phyloP scores from a whole-genome alignment of 2,888 invertebrate species.

The Cylloceria caligata region DNA sequence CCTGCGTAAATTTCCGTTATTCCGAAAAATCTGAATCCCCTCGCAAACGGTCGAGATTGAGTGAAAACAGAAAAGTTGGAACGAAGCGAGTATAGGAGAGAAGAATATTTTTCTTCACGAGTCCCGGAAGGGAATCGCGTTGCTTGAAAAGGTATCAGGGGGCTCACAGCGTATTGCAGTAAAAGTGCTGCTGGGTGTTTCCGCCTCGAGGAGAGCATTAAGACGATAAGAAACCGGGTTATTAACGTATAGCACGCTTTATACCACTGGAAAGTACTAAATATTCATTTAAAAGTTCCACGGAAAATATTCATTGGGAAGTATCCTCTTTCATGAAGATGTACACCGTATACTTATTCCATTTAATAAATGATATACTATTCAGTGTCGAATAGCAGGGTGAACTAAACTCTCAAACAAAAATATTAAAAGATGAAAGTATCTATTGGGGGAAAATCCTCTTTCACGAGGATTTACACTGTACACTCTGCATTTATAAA shows the following conservation, averaged over 20 bases:
- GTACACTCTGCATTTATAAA: no score
- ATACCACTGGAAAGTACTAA: slow-evolving; percentile 22
- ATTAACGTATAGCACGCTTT: slow-evolving; percentile 21
- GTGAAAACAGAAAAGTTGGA: slow-evolving; percentile 58
- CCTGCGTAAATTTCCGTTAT: slow-evolving; percentile 19
- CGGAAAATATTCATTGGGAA: slow-evolving; percentile 31
- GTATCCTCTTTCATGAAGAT: slow-evolving; percentile 23
- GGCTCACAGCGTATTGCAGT: not conserved
- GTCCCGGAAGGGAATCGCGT: not conserved
- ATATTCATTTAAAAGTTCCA: not conserved
- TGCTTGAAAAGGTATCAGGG: slow-evolving; percentile 6
- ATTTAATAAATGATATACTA: not conserved
- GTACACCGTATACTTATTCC: not conserved
- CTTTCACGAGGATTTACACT: no score
- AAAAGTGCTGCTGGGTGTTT: not conserved
- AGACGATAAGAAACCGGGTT: slow-evolving; percentile 47
- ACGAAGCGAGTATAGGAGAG: slow-evolving; percentile 5
- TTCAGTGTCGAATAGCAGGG: not conserved
- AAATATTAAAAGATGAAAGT: slow-evolving; percentile 4
- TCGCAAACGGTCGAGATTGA: slow-evolving; percentile 47
- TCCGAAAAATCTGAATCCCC: slow-evolving; percentile 20
- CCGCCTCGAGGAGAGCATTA: slow-evolving; percentile 37
- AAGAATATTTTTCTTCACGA: not conserved
- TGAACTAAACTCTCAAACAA: not conserved
- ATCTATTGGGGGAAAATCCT: slow-evolving; percentile 1